These are phyloP conservation scores for Choristoneura fumiferana DNA, from an alignment of 1,140 invertebrate species.

Conservation along the genomic window DNA sequence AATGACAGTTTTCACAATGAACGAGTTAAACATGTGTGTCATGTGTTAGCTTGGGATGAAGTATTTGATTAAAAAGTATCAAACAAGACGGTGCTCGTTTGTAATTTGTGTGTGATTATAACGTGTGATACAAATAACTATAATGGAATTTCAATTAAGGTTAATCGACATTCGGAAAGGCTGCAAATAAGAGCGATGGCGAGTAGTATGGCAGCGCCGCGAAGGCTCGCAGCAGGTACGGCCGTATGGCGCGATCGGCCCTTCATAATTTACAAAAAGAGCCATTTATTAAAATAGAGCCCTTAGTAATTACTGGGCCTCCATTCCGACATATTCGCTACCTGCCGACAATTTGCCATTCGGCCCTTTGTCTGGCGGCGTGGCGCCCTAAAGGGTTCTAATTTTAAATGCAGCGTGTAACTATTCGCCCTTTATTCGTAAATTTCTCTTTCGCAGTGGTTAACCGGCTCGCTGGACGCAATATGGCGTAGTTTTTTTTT, in stretches of 20 bases:
- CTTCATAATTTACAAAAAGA: constrained; percentile 72
- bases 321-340: constrained; percentile 72
- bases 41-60: no score
- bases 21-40: constrained; percentile 4
- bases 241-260: constrained; percentile 72
- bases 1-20: constrained; percentile 9
- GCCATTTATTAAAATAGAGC: constrained; percentile 74
- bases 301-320: constrained; percentile 72
- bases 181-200: constrained; percentile 40
- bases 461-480: constrained; percentile 66
- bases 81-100: background rate
- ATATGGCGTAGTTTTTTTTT: constrained; percentile 72
- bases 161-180: background rate
- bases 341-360: constrained; percentile 76
- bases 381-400: constrained; percentile 78
- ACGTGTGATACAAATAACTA: constrained; percentile 49
- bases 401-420: constrained; percentile 77
- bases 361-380: constrained; percentile 73
- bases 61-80: constrained; percentile 1
- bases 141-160: constrained; percentile 26
- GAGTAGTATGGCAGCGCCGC: constrained; percentile 34
- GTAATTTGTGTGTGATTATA: constrained; percentile 23
- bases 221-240: constrained; percentile 71
- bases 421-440: constrained; percentile 73
- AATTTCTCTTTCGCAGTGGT: constrained; percentile 77